Evolutionary conservation across 2,113 vertebrate genomes (phyloP).

Genomic region (Aix galericulata): DNA sequence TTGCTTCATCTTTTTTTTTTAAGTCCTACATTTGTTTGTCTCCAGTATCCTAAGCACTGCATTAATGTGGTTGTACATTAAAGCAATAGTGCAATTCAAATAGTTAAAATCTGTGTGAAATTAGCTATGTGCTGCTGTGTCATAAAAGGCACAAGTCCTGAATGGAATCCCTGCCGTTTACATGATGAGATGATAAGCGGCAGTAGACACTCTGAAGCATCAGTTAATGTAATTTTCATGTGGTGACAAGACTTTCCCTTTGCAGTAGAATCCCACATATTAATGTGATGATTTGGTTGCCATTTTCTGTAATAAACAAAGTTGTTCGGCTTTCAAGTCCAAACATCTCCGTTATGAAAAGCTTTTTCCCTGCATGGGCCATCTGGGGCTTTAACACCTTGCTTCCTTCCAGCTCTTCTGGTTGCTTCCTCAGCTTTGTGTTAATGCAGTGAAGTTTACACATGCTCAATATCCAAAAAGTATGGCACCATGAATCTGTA

Average conservation of each 20-base stretch:
- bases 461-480: not conserved
- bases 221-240: not conserved
- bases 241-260: not conserved
- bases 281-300: not conserved
- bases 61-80: not conserved
- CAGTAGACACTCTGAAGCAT: not conserved
- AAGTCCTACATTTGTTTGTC: not conserved
- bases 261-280: not conserved
- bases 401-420: not conserved
- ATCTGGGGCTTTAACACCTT: not conserved
- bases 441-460: not conserved
- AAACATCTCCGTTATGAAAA: not conserved
- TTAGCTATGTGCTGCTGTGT: not conserved
- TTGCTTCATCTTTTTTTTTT: not conserved
- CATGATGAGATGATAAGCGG: not conserved
- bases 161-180: not conserved
- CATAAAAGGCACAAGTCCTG: not conserved
- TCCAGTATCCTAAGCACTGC: not conserved
- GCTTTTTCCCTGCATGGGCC: not conserved
- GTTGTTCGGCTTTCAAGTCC: conserved; percentile 4
- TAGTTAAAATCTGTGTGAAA: not conserved
- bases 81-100: not conserved
- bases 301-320: not conserved
- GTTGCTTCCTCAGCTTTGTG: not conserved
- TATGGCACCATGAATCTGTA: not conserved